A percentile compares a stretch with the other conserved stretches of the same genome.
Evolutionary conservation across 2,888 invertebrate genomes (phyloP).

Genomic region (Galerucella nymphaeae): DNA sequence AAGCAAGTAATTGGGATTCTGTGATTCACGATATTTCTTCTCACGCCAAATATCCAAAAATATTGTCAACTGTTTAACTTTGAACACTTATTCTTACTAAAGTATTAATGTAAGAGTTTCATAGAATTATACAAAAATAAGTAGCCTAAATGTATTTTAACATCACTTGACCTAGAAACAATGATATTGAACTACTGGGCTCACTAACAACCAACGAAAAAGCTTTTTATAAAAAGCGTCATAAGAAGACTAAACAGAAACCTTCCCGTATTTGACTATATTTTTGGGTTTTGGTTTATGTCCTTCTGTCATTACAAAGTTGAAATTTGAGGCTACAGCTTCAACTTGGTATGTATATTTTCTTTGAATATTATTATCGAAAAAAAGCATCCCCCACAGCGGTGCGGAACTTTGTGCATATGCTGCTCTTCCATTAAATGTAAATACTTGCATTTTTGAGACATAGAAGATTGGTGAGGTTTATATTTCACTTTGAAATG

Average conservation of each 20-base stretch:
- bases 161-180: constrained; percentile 3
- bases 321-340: too few relatives aligned
- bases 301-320: neutral
- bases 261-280: neutral
- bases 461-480: too few relatives aligned
- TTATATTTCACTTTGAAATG: too few relatives aligned
- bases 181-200: constrained; percentile 7
- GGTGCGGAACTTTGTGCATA: too few relatives aligned
- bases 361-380: too few relatives aligned
- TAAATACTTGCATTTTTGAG: too few relatives aligned
- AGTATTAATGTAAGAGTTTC: neutral
- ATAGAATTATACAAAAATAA: constrained; percentile 2
- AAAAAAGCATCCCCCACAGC: too few relatives aligned
- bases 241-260: neutral
- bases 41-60: neutral
- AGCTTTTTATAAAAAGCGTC: neutral
- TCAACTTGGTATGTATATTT: too few relatives aligned
- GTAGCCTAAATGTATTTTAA: neutral
- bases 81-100: neutral
- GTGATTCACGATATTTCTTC: neutral
- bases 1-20: neutral
- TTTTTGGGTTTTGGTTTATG: neutral
- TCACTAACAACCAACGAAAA: neutral
- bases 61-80: neutral
- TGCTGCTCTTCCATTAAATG: too few relatives aligned